Conservation (phyloP, 2,113 vertebrate genomes). For the Willisornis vidua region DNA sequence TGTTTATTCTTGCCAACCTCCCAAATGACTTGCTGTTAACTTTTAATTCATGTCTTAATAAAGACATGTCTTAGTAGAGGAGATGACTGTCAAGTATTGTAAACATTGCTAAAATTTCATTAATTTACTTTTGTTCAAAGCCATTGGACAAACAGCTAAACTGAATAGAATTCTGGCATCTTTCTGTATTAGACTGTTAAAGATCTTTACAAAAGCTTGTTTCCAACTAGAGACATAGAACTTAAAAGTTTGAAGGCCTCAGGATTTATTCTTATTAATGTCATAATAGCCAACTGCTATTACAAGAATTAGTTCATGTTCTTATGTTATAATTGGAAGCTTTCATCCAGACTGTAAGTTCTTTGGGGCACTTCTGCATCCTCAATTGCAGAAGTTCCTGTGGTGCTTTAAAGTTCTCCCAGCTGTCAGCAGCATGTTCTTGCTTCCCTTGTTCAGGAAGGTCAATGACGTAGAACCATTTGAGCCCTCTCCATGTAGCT, state of each 20-base stretch:
- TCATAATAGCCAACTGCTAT: neutral
- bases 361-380: neutral
- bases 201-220: neutral
- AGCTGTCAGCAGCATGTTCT: neutral
- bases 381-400: neutral
- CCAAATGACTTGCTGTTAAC: neutral
- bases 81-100: neutral
- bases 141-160: neutral
- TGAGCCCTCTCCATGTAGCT: neutral
- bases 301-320: neutral
- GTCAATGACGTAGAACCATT: accelerated
- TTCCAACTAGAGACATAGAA: neutral
- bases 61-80: neutral
- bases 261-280: neutral
- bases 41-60: neutral
- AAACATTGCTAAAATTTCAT: neutral
- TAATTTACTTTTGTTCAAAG: neutral
- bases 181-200: neutral
- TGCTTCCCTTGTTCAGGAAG: neutral
- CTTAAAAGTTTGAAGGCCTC: neutral
- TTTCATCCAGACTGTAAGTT: neutral
- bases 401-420: neutral
- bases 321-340: neutral
- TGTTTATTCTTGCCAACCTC: neutral
- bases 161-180: neutral